Conservation (phyloP, 2,797 vertebrate genomes). For the Hoplostethus atlanticus region DNA sequence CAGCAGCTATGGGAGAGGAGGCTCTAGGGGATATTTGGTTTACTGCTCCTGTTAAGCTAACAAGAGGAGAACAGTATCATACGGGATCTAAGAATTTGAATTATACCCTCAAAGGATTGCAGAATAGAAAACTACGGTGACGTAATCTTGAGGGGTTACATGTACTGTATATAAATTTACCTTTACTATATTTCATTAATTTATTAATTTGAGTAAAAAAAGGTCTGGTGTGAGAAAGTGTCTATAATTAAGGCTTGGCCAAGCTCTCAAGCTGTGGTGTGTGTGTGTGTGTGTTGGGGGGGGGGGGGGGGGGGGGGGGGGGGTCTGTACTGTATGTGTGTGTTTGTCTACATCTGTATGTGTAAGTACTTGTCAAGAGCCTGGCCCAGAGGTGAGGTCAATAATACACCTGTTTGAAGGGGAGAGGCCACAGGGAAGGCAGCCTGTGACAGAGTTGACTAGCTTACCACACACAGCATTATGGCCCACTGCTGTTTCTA, state of each 20-base stretch:
- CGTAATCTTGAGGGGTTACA: slow-evolving; percentile 10
- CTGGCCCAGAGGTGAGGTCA: no score
- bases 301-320: neutral
- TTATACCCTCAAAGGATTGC: slow-evolving; percentile 16
- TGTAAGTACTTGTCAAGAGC: no score
- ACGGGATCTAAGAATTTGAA: slow-evolving; percentile 16
- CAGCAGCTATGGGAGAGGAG: slow-evolving; percentile 4
- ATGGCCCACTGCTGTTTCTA: no score
- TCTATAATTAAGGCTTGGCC: slow-evolving; percentile 30
- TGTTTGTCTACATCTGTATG: neutral
- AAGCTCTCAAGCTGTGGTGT: slow-evolving; percentile 6
- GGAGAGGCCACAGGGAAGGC: no score
- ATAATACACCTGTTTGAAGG: no score
- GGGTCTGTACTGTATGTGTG: neutral
- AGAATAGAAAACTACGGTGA: slow-evolving; percentile 46
- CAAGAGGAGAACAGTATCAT: neutral
- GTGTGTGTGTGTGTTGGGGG: neutral
- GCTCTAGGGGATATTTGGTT: neutral
- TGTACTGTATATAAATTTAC: slow-evolving; percentile 20
- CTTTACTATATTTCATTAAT: slow-evolving; percentile 21
- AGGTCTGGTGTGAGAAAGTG: slow-evolving; percentile 22
- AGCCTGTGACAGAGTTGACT: no score
- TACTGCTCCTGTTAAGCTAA: neutral
- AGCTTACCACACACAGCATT: no score
- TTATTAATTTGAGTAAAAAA: slow-evolving; percentile 21